Evolutionary conservation across 2,888 invertebrate species (phyloP).

Genomic region (Agrenia bidenticulata): DNA sequence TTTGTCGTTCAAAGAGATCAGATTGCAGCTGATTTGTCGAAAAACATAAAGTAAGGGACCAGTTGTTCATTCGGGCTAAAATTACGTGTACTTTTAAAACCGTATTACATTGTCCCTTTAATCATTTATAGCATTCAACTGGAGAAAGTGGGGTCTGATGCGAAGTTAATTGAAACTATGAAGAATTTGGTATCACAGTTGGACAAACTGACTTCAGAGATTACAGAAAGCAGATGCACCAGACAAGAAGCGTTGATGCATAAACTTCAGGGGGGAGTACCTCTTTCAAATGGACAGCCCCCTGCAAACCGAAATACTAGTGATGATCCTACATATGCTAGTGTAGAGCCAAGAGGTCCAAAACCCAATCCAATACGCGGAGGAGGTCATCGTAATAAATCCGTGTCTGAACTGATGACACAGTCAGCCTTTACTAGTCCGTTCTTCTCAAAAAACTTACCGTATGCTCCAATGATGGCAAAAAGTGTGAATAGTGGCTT

Average conservation of each 20-base stretch:
- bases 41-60: constrained; percentile 38
- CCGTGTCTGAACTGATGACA: constrained; percentile 26
- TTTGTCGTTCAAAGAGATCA: constrained; percentile 43
- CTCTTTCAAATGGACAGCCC: not conserved
- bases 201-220: constrained; percentile 23
- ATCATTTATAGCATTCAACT: constrained; percentile 25
- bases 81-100: not conserved
- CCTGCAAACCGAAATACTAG: not conserved
- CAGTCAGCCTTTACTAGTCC: constrained; percentile 26
- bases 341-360: constrained; percentile 12
- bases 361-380: constrained; percentile 31
- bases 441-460: constrained; percentile 4
- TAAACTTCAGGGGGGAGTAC: not conserved
- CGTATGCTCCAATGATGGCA: constrained; percentile 25
- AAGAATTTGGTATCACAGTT: constrained; percentile 24
- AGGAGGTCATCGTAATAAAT: constrained; percentile 16
- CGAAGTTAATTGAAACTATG: constrained; percentile 28
- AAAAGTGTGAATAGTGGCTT: constrained; percentile 34
- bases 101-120: not conserved
- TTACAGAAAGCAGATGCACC: constrained; percentile 27
- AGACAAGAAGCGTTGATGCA: constrained; percentile 26
- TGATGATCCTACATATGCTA: not conserved
- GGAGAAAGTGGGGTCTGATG: constrained; percentile 33
- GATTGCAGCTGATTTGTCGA: constrained; percentile 32
- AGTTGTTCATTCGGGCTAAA: not conserved